Evolutionary conservation across 2,797 vertebrate genomes (phyloP), one percentile per base, ranked within the genome.

Genomic region (Distichodus sexfasciatus): DNA sequence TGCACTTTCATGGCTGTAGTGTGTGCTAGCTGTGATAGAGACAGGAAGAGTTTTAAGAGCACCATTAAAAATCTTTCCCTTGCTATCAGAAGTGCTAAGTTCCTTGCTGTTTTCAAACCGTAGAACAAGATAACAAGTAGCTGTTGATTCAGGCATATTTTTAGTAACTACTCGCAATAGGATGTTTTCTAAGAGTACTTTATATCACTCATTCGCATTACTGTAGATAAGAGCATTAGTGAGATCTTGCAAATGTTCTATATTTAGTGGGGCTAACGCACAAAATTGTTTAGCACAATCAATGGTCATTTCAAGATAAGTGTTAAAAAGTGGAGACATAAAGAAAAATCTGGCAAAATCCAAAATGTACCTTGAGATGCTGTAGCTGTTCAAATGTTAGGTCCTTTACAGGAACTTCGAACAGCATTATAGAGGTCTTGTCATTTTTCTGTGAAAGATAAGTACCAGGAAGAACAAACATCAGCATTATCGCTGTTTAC

Each of bases 361-460:
- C 33, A 65, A 66, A 31, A 38, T 63, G 51, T 91, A 98, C 97
- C 94, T 98, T 98, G 69, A 99, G 73, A 68, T 98, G 92, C 81
- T 99, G 96, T 74, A 99, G 94, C 79, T 99, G 96, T 78, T 98
- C 92, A 87, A 91, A 99, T 0, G 96, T 97, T 78, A 99, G 85
- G 80, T 98, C 96, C 85, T 97, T 99, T 23, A 99, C 97, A 33
- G 97, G 94, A 75, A 99, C 97, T 87, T 99, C 96, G 71, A 99
- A 92, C 36, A 97, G 84, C 81, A 97, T 93, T 81, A 93, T 76
- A 57, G 93, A 91, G 36, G 90, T 90, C 0, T 91, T 90, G 75
- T 97, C 93, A 75, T 90, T 91, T 93, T 98, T 99, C 97, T 99
- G 87, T 43, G 48, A 74, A 51, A 54, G 35, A 23, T 3, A 31